Percentiles rank a stretch among this genome's conserved stretches.
Evolutionary conservation across 2,797 vertebrate genomes (phyloP).

Genomic region (Micromesistius poutassou): DNA sequence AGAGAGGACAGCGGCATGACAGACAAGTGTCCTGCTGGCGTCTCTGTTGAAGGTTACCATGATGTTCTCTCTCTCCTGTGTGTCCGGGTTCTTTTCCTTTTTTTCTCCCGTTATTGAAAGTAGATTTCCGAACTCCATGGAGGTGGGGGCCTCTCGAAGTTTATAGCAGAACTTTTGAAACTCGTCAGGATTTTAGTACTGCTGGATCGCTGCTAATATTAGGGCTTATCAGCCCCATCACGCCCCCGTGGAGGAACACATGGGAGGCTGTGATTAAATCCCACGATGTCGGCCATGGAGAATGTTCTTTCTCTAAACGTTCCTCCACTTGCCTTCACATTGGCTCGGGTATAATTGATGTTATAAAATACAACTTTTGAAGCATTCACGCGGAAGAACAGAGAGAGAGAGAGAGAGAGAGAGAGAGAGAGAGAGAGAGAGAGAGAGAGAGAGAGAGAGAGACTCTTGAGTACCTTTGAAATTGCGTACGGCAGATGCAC

Average conservation of each 20-base stretch:
- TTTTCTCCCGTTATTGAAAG: slow-evolving; percentile 22
- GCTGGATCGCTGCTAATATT: slow-evolving; percentile 55
- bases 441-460: slow-evolving; percentile 31
- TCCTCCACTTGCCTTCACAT: slow-evolving; percentile 42
- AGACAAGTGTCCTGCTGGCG: neutral
- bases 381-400: neutral
- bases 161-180: slow-evolving; percentile 45
- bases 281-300: slow-evolving; percentile 34
- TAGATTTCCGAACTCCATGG: slow-evolving; percentile 36
- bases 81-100: slow-evolving; percentile 16
- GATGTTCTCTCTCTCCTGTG: neutral
- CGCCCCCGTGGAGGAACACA: slow-evolving; percentile 21
- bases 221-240: slow-evolving; percentile 43
- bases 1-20: neutral
- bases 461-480: slow-evolving; percentile 45
- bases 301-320: slow-evolving; percentile 30
- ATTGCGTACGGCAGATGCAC: slow-evolving; percentile 33
- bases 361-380: slow-evolving; percentile 58
- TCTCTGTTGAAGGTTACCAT: neutral
- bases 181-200: slow-evolving; percentile 36
- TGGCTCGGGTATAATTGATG: slow-evolving; percentile 39
- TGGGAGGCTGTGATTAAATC: slow-evolving; percentile 43
- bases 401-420: neutral
- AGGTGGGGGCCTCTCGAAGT: slow-evolving; percentile 28
- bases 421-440: too few relatives aligned